Percentiles rank a stretch among this genome's conserved stretches.
phyloP scores from a whole-genome alignment of 1,140 invertebrate species.

The Tetranychus cinnabarinus region DNA sequence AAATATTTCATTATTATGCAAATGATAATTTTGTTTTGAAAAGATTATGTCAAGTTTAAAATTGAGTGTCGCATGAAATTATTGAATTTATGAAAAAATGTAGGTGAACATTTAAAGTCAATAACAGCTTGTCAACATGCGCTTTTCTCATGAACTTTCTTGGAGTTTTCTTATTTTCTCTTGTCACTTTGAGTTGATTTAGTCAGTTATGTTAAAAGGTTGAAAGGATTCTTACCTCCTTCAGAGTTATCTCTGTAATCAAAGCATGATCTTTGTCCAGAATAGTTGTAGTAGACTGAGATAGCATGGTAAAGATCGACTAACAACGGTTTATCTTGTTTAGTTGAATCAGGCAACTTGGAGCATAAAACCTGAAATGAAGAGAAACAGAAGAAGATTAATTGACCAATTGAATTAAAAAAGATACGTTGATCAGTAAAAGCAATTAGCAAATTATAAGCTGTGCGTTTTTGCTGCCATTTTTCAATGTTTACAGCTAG shows the following conservation, averaged over 20 bases:
- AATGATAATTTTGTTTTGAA: no score
- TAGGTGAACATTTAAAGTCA: no score
- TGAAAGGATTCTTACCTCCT: neutral
- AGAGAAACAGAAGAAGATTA: neutral
- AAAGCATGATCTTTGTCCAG: slow-evolving; percentile 39
- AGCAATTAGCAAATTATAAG: no score
- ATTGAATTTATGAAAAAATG: no score
- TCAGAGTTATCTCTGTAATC: slow-evolving; percentile 22
- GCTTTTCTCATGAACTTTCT: no score
- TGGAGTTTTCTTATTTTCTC: no score
- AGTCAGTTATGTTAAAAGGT: neutral
- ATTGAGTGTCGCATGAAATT: no score
- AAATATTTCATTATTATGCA: no score
- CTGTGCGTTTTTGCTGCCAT: neutral
- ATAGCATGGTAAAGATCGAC: slow-evolving; percentile 37
- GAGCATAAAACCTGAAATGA: slow-evolving; percentile 28
- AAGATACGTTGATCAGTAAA: neutral
- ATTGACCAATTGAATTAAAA: neutral
- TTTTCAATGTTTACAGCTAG: no score
- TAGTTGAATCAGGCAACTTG: slow-evolving; percentile 25
- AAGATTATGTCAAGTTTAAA: no score
- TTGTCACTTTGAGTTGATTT: no score
- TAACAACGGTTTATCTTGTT: slow-evolving; percentile 29
- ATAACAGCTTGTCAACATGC: no score
- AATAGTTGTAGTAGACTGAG: slow-evolving; percentile 56